These are phyloP conservation scores for Percina caprodes DNA, from an alignment of 2,113 vertebrate species.

Conservation along the genomic window DNA sequence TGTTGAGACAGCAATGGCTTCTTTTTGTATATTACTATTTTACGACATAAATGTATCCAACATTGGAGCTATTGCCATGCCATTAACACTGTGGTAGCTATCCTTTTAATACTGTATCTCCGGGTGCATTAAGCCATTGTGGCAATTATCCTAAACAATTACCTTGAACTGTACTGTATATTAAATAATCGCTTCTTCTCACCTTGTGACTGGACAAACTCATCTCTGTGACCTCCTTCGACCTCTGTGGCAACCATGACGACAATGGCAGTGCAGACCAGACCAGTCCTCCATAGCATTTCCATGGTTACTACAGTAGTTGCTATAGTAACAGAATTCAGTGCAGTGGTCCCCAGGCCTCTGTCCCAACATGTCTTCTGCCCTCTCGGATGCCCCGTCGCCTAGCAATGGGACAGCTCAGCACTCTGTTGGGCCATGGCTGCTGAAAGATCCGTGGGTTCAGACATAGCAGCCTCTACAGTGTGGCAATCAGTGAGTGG, in stretches of 20 bases:
- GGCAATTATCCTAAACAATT: not conserved
- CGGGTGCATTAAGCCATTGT: not conserved
- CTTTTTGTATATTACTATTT: not conserved
- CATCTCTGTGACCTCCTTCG: conserved; percentile 75
- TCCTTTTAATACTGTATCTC: not conserved
- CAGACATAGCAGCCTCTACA: conserved; percentile 56
- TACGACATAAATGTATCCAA: not conserved
- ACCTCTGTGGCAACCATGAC: conserved; percentile 82
- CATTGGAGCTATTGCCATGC: not conserved
- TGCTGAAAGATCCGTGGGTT: conserved; percentile 30
- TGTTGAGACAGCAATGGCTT: not conserved
- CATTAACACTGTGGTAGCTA: not conserved
- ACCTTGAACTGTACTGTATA: too few relatives aligned
- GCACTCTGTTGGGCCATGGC: conserved; percentile 73
- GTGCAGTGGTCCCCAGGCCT: conserved; percentile 86
- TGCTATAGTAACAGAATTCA: conserved; percentile 85
- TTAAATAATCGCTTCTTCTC: conserved; percentile 46
- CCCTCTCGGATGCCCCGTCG: conserved; percentile 82
- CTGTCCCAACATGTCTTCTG: conserved; percentile 98
- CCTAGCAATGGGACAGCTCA: conserved; percentile 82
- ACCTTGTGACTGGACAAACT: conserved; percentile 90
- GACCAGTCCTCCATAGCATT: conserved; percentile 88
- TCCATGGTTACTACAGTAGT: conserved; percentile 90
- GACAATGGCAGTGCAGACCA: conserved; percentile 88
- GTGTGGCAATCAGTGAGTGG: conserved; percentile 24